Base-by-base conservation (phyloP, 2,888 invertebrate genomes). In the Laspeyria flexula region DNA sequence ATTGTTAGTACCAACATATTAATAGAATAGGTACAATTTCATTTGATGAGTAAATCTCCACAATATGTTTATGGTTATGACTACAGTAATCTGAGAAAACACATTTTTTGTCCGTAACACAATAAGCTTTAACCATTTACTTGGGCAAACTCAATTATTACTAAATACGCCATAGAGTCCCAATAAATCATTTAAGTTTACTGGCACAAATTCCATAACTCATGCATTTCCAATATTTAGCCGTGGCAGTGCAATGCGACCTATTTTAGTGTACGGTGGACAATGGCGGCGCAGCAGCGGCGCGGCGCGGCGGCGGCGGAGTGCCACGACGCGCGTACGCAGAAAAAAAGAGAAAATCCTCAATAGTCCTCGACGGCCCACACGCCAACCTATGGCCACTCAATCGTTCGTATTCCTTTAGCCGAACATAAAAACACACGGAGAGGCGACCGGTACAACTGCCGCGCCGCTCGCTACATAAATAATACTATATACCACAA, bases 361-460 rank as follows among this genome's bases (percentile, higher is more conserved):
- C 83, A 84, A 90, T 88, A 86, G 90, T 88, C 83, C 88, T 88
- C 85, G 72, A 81, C 90, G 73, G 87, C 90, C 91, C 91, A 90
- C 90, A 89, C 90, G 88, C 89, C 86, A 83, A 73, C 85, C 87
- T 85, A 81, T 86, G 85, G 88, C 85, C 88, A 88, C 90, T 90
- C 90, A 88, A 88, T 89, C 87, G 88, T 84, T 80, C 79, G 80
- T 83, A 82, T 81, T 83, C 71, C 73, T 75, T 73, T 79, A 77
- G 75, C 57, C 51, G 63, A 52, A 73, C 62, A 83, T 58, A 70
- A 67, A 78, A 79, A 74, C 41, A 55, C 23, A 12, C 71, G 52
- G 84, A 86, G 83, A 64, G 56, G 78, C 21, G 27, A 33, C 11
- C 1, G 21, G n/a, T n/a, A n/a, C n/a, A n/a, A n/a, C n/a, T n/a